Percentiles rank a stretch among this genome's conserved stretches.
phyloP scores from a whole-genome alignment of 2,797 vertebrate genomes.

The Myripristis jacobus region DNA sequence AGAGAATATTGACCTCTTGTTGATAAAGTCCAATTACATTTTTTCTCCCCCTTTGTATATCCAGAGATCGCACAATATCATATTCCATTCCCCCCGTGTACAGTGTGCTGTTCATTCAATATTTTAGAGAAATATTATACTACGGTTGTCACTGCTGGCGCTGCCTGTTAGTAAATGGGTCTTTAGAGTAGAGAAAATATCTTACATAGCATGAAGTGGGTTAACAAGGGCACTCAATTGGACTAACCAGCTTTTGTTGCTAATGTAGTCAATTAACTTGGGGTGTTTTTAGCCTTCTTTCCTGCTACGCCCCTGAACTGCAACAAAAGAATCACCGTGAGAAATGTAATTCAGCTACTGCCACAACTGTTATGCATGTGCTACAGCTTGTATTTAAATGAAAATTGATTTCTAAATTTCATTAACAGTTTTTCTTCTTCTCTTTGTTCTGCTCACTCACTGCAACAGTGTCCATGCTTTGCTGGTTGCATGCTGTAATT shows the following conservation, averaged over 20 bases:
- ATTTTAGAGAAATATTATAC: conserved; percentile 48
- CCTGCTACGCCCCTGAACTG: conserved; percentile 45
- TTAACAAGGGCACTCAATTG: conserved; percentile 39
- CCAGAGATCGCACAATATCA: conserved; percentile 63
- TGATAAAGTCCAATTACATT: conserved; percentile 80
- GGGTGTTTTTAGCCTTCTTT: conserved; percentile 32
- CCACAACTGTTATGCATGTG: conserved; percentile 35
- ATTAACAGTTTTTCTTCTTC: conserved; percentile 60
- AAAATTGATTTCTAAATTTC: conserved; percentile 73
- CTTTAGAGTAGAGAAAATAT: conserved; percentile 33
- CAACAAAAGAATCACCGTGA: conserved; percentile 34
- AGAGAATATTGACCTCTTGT: conserved; percentile 79
- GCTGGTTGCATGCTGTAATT: conserved; percentile 55
- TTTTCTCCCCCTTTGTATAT: conserved; percentile 56
- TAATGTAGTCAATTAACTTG: conserved; percentile 57
- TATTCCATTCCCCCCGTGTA: conserved; percentile 28
- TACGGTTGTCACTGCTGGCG: conserved; percentile 13
- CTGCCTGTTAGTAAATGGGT: conserved; percentile 9
- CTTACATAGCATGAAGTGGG: conserved; percentile 10
- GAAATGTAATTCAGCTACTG: conserved; percentile 58
- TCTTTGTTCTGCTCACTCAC: conserved; percentile 27
- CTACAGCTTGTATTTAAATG: conserved; percentile 53
- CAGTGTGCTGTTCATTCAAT: conserved; percentile 39
- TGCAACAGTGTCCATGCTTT: conserved; percentile 38
- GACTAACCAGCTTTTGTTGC: conserved; percentile 37